phyloP scores from a whole-genome alignment of 1,140 invertebrate species.

The Drosophila ironensis region DNA sequence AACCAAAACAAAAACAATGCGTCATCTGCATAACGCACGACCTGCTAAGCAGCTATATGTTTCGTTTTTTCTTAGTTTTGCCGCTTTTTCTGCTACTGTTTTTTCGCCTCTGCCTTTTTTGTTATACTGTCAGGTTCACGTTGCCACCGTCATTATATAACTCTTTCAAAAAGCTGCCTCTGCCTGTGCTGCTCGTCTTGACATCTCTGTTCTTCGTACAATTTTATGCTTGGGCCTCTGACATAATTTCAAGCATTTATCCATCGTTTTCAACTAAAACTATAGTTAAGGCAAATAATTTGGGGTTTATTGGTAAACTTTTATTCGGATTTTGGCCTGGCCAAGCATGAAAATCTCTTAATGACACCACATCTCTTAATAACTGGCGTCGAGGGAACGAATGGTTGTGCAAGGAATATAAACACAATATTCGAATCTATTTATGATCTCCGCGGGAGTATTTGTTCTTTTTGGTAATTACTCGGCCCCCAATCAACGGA shows the following conservation, averaged over 20 bases:
- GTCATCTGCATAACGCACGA: constrained; percentile 74
- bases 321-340: constrained; percentile 9
- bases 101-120: constrained; percentile 4
- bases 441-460: background rate
- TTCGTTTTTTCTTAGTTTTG: constrained; percentile 2
- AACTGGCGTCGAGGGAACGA: too few relatives aligned
- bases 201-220: constrained; percentile 8
- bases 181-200: background rate
- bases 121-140: constrained; percentile 22
- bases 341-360: constrained; percentile 26
- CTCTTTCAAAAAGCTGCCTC: constrained; percentile 19
- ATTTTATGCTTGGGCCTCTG: constrained; percentile 36
- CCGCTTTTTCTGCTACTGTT: constrained; percentile 21
- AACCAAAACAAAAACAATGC: constrained; percentile 32
- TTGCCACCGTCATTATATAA: constrained; percentile 48
- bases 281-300: constrained; percentile 18
- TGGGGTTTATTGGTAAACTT: constrained; percentile 13
- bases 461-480: background rate
- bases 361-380: too few relatives aligned
- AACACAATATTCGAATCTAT: too few relatives aligned
- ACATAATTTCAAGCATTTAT: constrained; percentile 24
- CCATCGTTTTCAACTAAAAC: background rate
- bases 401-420: too few relatives aligned
- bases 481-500: constrained; percentile 2
- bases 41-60: constrained; percentile 47